A percentile compares a stretch with the other conserved stretches of the same genome.
Conservation (phyloP, 2,113 vertebrate species). For the Centropus unirufus region DNA sequence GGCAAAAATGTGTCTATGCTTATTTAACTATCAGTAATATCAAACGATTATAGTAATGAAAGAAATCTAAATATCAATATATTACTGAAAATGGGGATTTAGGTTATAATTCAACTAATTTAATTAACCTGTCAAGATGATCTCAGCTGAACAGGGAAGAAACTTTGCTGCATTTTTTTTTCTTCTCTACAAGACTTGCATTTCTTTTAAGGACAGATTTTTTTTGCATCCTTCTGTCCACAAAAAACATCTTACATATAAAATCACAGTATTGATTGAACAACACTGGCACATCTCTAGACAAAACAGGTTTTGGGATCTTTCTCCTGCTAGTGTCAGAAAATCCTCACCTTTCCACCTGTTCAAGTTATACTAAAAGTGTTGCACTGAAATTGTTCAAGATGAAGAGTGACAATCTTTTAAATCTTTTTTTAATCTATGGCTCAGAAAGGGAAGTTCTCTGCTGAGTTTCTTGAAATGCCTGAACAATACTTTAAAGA, state of each 20-base stretch:
- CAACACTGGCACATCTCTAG: background rate
- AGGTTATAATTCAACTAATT: background rate
- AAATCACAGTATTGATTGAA: background rate
- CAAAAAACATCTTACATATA: background rate
- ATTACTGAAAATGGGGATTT: background rate
- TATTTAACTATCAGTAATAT: background rate
- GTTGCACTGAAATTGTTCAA: background rate
- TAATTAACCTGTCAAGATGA: slow-evolving; percentile 28
- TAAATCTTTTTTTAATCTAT: background rate
- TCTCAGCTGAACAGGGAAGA: background rate
- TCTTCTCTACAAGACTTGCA: background rate
- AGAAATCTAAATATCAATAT: background rate
- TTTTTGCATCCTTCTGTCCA: background rate
- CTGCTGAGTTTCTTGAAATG: background rate
- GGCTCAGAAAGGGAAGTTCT: background rate
- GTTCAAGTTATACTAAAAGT: background rate
- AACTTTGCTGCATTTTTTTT: background rate
- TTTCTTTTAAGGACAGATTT: background rate
- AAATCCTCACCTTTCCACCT: background rate
- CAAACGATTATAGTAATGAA: background rate
- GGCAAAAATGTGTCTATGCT: background rate
- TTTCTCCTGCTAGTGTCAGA: background rate
- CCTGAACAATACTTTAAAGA: background rate
- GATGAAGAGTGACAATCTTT: background rate
- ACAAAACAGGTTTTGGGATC: background rate